Evolutionary conservation across 2,113 vertebrate species (phyloP).

Genomic region (Halcyon senegalensis): DNA sequence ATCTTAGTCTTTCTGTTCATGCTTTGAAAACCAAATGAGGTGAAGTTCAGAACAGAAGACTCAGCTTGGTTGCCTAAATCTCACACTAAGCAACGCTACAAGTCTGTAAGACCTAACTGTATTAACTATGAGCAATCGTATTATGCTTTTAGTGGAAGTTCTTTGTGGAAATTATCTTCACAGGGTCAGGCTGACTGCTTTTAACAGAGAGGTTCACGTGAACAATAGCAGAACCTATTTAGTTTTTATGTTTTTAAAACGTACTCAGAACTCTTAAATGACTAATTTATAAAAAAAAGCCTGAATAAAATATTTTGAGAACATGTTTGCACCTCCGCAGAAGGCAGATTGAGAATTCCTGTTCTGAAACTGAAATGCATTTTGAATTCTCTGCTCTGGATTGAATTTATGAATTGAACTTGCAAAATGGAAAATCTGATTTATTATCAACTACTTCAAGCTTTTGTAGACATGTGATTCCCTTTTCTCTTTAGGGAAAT

Average conservation of each 20-base stretch:
- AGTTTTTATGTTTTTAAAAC: not conserved
- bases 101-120: not conserved
- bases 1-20: not conserved
- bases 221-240: not conserved
- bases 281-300: not conserved
- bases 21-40: not conserved
- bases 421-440: not conserved
- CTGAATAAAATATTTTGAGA: not conserved
- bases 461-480: not conserved
- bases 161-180: not conserved
- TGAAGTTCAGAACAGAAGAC: not conserved
- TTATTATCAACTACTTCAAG: not conserved
- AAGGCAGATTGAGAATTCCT: not conserved
- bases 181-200: not conserved
- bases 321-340: not conserved
- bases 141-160: not conserved
- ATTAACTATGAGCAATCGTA: not conserved
- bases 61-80: not conserved
- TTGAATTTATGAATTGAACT: not conserved
- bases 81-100: not conserved
- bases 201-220: not conserved
- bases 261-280: not conserved
- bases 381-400: not conserved
- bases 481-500: slow-evolving; percentile 86
- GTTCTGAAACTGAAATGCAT: not conserved